phyloP scores from a whole-genome alignment of 2,888 invertebrate species.

The Leucozona laternaria region DNA sequence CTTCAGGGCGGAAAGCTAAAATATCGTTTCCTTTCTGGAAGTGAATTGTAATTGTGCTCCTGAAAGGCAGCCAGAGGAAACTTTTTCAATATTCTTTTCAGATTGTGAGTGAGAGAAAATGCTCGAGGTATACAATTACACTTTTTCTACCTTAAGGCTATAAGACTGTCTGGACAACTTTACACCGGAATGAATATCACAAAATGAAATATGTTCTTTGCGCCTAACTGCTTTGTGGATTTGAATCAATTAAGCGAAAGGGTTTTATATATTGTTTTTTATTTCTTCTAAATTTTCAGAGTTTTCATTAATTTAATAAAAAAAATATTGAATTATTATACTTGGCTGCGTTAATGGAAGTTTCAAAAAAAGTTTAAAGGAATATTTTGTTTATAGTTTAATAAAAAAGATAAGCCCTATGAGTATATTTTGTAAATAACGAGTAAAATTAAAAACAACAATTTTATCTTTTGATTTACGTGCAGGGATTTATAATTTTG shows the following conservation, averaged over 20 bases:
- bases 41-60: slow-evolving; percentile 72
- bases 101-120: slow-evolving; percentile 72
- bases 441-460: neutral
- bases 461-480: neutral
- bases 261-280: slow-evolving; percentile 6
- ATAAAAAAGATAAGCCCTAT: slow-evolving; percentile 4
- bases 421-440: neutral
- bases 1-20: slow-evolving; percentile 70
- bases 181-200: slow-evolving; percentile 66
- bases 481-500: neutral
- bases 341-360: neutral
- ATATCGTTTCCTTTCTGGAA: slow-evolving; percentile 74
- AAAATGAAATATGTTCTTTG: slow-evolving; percentile 69
- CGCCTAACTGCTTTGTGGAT: slow-evolving; percentile 55
- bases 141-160: slow-evolving; percentile 61
- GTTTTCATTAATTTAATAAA: slow-evolving; percentile 17
- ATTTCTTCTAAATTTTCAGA: neutral
- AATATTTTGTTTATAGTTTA: slow-evolving; percentile 5
- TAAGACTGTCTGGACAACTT: slow-evolving; percentile 69
- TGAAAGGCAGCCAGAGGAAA: slow-evolving; percentile 72
- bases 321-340: slow-evolving; percentile 3
- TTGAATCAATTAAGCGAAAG: slow-evolving; percentile 58
- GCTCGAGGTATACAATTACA: slow-evolving; percentile 69
- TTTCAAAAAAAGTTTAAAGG: neutral
- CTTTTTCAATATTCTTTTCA: slow-evolving; percentile 74